phyloP scores from a whole-genome alignment of 2,113 vertebrate genomes.

The Falcunculus frontatus region DNA sequence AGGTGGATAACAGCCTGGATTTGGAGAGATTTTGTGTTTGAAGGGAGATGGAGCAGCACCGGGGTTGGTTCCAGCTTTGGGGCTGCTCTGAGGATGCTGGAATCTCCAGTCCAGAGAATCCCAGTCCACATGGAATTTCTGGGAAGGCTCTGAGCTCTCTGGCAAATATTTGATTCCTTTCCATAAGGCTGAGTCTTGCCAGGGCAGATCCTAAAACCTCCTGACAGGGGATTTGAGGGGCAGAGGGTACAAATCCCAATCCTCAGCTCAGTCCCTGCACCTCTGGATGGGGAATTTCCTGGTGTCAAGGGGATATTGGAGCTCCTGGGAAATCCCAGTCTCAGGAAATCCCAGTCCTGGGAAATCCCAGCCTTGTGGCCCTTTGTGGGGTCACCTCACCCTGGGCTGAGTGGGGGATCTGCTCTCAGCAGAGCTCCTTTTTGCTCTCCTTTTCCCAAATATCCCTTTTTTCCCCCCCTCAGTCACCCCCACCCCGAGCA shows the following conservation, averaged over 20 bases:
- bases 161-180: fast-evolving
- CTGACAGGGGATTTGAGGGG: background rate
- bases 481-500: background rate
- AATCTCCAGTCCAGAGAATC: background rate
- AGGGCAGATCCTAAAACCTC: background rate
- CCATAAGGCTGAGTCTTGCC: background rate
- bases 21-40: background rate
- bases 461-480: background rate
- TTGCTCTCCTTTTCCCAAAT: background rate
- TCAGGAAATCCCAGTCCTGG: background rate
- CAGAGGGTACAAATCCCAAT: background rate
- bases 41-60: fast-evolving
- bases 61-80: background rate
- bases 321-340: background rate
- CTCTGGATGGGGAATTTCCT: background rate
- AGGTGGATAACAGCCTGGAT: too few species aligned
- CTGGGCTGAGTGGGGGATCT: background rate
- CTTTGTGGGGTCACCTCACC: background rate
- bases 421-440: background rate
- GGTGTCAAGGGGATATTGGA: fast-evolving
- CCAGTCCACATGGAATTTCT: background rate
- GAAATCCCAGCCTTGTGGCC: fast-evolving
- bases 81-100: background rate
- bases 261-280: fast-evolving
- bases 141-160: background rate